Evolutionary conservation across 2,888 invertebrate species (phyloP), one percentile per base, ranked within the genome.

Genomic region (Hypomecis punctinalis): DNA sequence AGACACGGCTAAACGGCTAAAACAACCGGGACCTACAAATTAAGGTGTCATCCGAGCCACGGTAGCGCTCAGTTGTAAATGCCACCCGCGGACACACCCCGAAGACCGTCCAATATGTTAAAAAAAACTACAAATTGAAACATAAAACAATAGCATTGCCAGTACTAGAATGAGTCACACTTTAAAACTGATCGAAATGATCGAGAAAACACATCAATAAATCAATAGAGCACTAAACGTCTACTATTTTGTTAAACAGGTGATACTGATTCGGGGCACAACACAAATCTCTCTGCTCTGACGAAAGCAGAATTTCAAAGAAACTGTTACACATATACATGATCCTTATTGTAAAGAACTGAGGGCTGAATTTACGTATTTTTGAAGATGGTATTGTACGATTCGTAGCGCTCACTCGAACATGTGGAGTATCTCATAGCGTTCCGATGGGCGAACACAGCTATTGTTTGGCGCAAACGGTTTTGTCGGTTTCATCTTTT

Each of bases 371-470:
- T 64, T 54, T 66, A 8, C 51, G 47, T 39, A 51, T 40, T 60
- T 47, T 58, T 13, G n/a, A 67, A 66, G 54, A 56, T 58, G 46
- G 63, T 69, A 68, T 70, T 75, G 75, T 75, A 75, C 72, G 63
- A 72, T 75, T 73, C 69, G 69, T 64, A 72, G 67, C 63, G 61
- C 49, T 68, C 65, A 66, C 64, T 67, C 66, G 70, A 84, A 83
- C 88, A 88, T 85, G 79, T 87, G 84, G 81, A 80, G 74, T 82
- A 82, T 85, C 80, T 87, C 86, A 85, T 79, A 76, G 75, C 81
- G 89, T 88, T 90, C 86, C 88, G 74, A 80, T 88, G 88, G 76
- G 69, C 82, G 84, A 78, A 73, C 83, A 83, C 75, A 68, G 67
- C 82, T 77, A 83, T 84, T 85, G 86, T 86, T 77, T 78, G 76